These are phyloP conservation scores for Oryzias curvinotus DNA, from an alignment of 2,113 vertebrate species.

Conservation along the genomic window DNA sequence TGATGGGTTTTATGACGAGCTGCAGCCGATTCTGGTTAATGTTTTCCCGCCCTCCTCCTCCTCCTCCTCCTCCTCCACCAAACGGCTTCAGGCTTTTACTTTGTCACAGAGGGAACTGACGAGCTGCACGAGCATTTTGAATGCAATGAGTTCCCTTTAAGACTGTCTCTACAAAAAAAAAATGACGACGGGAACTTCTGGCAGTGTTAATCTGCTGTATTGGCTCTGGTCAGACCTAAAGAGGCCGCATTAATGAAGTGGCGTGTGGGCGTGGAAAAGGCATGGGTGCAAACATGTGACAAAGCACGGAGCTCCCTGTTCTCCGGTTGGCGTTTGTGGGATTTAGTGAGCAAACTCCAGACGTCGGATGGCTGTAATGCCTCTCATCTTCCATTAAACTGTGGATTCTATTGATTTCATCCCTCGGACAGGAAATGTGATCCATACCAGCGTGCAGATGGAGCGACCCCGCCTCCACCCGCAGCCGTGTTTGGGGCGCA, in stretches of 20 bases:
- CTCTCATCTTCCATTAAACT: conserved; percentile 19
- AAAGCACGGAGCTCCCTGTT: background rate
- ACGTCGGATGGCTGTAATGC: conserved; percentile 9
- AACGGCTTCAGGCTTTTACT: conserved; percentile 14
- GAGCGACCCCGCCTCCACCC: conserved; percentile 25
- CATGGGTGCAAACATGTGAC: background rate
- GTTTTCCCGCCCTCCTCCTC: conserved; percentile 21
- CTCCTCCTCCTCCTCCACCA: conserved; percentile 25
- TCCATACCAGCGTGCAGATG: conserved; percentile 41
- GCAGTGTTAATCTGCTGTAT: background rate
- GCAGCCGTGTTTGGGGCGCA: conserved; percentile 9
- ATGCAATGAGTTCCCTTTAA: too few species aligned
- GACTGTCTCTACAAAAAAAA: conserved; percentile 10
- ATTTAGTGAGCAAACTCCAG: conserved; percentile 22
- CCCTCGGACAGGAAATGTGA: conserved; percentile 49
- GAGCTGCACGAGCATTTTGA: conserved; percentile 24
- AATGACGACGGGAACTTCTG: background rate
- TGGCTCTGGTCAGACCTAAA: too few species aligned
- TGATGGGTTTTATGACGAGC: background rate
- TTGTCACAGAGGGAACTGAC: conserved; percentile 44
- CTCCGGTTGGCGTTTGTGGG: background rate
- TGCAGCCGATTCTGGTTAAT: conserved; percentile 12
- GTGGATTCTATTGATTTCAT: conserved; percentile 49
- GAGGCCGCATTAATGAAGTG: too few species aligned
- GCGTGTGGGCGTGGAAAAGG: too few species aligned